Evolutionary conservation across 2,113 vertebrate genomes (phyloP).

Genomic region (human (Homo sapiens)): GRCh38 chr11:66493501-66494000

Average conservation of each 20-base stretch:
- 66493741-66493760: not conserved
- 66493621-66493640: conserved; percentile 91
- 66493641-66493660: fast-evolving
- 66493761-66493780: not conserved
- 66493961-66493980: not conserved
- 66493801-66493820: not conserved
- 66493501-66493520: fast-evolving
- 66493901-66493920: not conserved
- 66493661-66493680: not conserved
- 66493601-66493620: conserved; percentile 94
- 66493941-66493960: not conserved
- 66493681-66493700: fast-evolving
- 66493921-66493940: not conserved
- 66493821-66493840: not conserved
- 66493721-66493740: not conserved
- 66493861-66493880: not conserved
- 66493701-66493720: not conserved
- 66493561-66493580: conserved; percentile 93
- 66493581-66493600: conserved; percentile 94
- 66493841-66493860: no score
- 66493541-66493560: conserved; percentile 93
- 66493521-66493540: conserved; percentile 75
- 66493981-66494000: not conserved
- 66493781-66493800: not conserved
- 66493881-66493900: not conserved